Conservation (phyloP, 2,888 invertebrate species). For the Cryptus viduatorius region DNA sequence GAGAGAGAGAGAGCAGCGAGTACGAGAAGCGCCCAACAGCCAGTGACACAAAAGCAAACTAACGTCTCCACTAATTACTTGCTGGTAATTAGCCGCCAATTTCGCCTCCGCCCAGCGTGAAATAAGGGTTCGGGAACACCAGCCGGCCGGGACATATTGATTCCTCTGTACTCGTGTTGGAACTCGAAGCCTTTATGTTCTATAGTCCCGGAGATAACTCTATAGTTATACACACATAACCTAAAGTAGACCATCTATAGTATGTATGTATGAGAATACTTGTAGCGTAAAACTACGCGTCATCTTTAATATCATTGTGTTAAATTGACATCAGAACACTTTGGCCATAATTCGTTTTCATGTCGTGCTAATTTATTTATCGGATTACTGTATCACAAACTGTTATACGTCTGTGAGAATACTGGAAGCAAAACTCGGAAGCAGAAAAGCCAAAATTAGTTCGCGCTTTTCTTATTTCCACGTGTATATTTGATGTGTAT, state of each 20-base stretch:
- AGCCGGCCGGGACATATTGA: slow-evolving; percentile 70
- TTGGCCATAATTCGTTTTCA: too few species aligned
- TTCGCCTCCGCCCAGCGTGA: slow-evolving; percentile 75
- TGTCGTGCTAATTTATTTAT: neutral
- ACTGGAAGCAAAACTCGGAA: neutral
- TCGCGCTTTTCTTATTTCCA: too few species aligned
- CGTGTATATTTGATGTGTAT: neutral
- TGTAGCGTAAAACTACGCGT: neutral
- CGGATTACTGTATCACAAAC: neutral
- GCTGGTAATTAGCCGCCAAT: slow-evolving; percentile 77
- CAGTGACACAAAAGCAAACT: slow-evolving; percentile 77
- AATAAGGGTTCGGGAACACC: slow-evolving; percentile 73
- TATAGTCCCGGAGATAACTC: neutral
- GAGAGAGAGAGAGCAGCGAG: slow-evolving; percentile 20
- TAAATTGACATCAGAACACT: slow-evolving; percentile 15
- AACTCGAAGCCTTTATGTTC: slow-evolving; percentile 50
- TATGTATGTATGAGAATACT: neutral
- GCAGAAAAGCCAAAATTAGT: too few species aligned
- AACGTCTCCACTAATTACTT: slow-evolving; percentile 78
- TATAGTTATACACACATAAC: slow-evolving; percentile 26
- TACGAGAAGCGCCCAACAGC: slow-evolving; percentile 40
- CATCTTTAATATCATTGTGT: slow-evolving; percentile 39
- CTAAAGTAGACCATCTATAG: slow-evolving; percentile 19
- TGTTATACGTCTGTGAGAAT: neutral
- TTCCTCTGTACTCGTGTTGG: slow-evolving; percentile 69